phyloP scores from a whole-genome alignment of 2,888 invertebrate species.

The Bursaphelenchus okinawaensis region DNA sequence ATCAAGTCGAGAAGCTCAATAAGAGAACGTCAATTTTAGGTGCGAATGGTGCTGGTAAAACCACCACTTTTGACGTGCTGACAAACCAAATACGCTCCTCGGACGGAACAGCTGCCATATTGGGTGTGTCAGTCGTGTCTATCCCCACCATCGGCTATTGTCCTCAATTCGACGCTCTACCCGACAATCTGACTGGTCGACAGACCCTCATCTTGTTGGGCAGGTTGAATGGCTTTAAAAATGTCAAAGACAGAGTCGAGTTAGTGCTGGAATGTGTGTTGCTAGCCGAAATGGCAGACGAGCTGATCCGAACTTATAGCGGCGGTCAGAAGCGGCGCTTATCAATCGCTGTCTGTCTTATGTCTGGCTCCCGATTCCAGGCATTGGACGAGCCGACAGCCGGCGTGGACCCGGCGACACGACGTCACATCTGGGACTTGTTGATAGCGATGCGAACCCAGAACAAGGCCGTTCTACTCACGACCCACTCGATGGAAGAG shows the following conservation, averaged over 20 bases:
- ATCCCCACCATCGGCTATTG: conserved; percentile 39
- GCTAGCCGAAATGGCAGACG: neutral
- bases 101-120: conserved; percentile 29
- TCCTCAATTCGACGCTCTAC: conserved; percentile 46
- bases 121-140: conserved; percentile 18
- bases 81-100: conserved; percentile 32
- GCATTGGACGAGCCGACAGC: conserved; percentile 26
- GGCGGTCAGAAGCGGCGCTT: conserved; percentile 27
- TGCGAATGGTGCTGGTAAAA: conserved; percentile 42
- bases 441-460: conserved; percentile 19
- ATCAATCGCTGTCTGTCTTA: conserved; percentile 22
- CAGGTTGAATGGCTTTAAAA: conserved; percentile 20
- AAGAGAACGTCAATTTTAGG: too few relatives aligned
- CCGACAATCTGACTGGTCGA: conserved; percentile 39
- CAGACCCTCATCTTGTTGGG: conserved; percentile 39
- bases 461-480: conserved; percentile 34
- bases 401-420: conserved; percentile 25
- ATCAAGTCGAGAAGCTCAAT: too few relatives aligned
- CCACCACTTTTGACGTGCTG: conserved; percentile 47
- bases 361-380: conserved; percentile 15
- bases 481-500: conserved; percentile 42
- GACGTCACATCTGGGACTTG: conserved; percentile 22
- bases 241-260: conserved; percentile 3
- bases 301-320: conserved; percentile 2
- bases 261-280: neutral